Evolutionary conservation across 2,113 vertebrate genomes (phyloP).

Genomic region (Poecile atricapillus): DNA sequence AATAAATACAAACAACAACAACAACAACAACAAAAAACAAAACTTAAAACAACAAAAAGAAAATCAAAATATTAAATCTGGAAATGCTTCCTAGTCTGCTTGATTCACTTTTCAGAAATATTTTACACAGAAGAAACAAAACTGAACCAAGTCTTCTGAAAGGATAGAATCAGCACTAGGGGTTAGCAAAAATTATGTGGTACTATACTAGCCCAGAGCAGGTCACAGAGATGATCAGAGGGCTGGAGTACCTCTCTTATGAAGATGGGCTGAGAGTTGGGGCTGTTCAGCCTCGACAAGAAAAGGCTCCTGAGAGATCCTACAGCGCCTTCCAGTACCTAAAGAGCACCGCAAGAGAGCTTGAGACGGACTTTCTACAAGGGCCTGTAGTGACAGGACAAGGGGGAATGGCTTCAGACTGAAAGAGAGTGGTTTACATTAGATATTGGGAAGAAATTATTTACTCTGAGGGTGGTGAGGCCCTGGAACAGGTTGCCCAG

Average conservation of each 20-base stretch:
- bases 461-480: not conserved
- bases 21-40: no score
- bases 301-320: not conserved
- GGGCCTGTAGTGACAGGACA: not conserved
- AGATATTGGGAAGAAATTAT: not conserved
- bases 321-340: not conserved
- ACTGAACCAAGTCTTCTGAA: not conserved
- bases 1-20: no score
- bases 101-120: not conserved
- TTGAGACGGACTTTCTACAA: not conserved
- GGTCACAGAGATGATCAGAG: not conserved
- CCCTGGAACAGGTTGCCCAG: no score
- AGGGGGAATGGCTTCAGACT: not conserved
- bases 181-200: accelerated
- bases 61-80: not conserved
- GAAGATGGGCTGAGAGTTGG: not conserved
- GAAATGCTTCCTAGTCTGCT: not conserved
- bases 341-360: not conserved
- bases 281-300: not conserved
- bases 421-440: not conserved
- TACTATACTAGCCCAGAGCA: not conserved
- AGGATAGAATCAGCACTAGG: accelerated
- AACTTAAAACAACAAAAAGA: not conserved
- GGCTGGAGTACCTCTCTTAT: not conserved
- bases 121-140: not conserved